Percentiles rank a stretch among this genome's conserved stretches.
Evolutionary conservation across 2,113 vertebrate genomes (phyloP).

Genomic region (Lasiurus borealis): DNA sequence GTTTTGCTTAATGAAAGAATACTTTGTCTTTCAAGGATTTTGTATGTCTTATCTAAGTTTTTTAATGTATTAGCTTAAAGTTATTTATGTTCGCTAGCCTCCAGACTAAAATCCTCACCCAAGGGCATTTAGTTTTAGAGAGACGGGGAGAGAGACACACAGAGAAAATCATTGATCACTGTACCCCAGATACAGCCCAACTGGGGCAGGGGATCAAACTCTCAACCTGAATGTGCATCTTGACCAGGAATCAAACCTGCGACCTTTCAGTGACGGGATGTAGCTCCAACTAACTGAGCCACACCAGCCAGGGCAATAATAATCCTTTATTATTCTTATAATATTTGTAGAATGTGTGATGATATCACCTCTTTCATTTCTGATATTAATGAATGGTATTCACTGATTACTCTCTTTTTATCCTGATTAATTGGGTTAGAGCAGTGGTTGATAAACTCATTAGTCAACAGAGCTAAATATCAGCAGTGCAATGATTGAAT

Average conservation of each 20-base stretch:
- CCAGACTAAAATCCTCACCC: background rate
- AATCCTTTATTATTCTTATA: background rate
- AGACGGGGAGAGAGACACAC: background rate
- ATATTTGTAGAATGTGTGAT: slow-evolving; percentile 19
- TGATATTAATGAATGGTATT: background rate
- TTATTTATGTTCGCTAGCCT: background rate
- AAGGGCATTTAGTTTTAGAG: background rate
- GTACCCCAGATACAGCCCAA: background rate
- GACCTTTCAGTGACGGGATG: background rate
- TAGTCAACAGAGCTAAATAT: no score
- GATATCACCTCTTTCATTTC: background rate
- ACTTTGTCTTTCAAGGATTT: background rate
- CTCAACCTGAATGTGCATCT: background rate
- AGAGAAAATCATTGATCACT: background rate
- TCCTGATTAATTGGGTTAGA: slow-evolving; percentile 4
- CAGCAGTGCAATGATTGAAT: no score
- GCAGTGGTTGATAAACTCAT: no score
- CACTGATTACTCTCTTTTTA: slow-evolving; percentile 36
- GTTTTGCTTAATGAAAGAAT: background rate
- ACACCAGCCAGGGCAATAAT: background rate
- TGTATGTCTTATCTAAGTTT: background rate
- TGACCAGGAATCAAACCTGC: background rate
- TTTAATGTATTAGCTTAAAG: background rate
- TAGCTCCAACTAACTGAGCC: background rate
- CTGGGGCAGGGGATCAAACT: background rate